Base-by-base conservation (phyloP, 37 sponge, comb jelly and placozoan species). In the Petrosia ficiformis region DNA sequence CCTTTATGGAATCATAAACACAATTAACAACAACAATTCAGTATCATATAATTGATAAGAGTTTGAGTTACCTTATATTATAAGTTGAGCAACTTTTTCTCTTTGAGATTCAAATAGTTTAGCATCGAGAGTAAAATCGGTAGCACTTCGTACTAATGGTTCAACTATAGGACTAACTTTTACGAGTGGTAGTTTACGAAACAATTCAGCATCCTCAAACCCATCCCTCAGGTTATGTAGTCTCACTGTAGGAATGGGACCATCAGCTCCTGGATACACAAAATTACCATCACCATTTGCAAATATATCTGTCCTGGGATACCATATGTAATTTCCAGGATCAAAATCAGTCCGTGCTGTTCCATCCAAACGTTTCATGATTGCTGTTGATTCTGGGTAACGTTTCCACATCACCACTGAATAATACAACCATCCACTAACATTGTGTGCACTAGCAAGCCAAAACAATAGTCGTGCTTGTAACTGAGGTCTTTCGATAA, bases 251-350 rank as follows among this genome's bases (percentile, higher is more conserved):
- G 68, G 59, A 24, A 79, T 34, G 11, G 80, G 80, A 0, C 80
- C 71, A 4, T 61, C 21, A 14, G 21, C 16, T 3, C 80, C 71
- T 3, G 80, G 80, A 29, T 79, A 79, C 6, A 79, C 39, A 29
- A 79, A 56, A 61, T 70, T 57, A 0, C 80, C 80, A 79, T 79
- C 80, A 31, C 80, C 80, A 57, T 79, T 79, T 24, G 68, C 80
- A 70, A 77, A 77, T 59, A 77, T 77, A 56, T 77, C 67, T 0
- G 77, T 77, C 67, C 36, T 42, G 24, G 77, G 77, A 4, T 40
- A 41, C 77, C 77, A 77, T 43, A 79, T 73, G 26, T 79, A 68
- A 71, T 68, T 79, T 34, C 59, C 80, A 57, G 71, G 70, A 42
- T 70, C 80, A 79, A 70, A 79, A 52, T 79, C 80, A 28, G 71